Evolutionary conservation across 2,888 invertebrate species (phyloP), one percentile per base, ranked within the genome.

Genomic region (Ptychoptera contaminata): DNA sequence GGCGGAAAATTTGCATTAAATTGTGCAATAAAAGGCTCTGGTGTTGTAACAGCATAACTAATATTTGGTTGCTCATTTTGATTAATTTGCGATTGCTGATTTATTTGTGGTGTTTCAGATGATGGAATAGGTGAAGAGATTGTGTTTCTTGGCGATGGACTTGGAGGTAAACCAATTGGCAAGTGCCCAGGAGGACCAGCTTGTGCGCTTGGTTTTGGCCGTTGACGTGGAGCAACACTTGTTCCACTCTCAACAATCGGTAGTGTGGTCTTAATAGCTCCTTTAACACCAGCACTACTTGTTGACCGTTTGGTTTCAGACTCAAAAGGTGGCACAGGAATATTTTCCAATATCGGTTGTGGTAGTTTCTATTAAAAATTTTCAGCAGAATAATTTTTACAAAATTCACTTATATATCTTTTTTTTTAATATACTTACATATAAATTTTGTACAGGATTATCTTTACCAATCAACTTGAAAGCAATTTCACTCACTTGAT

Each of bases 391-490:
- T n/a, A 37, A 39, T 30, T 42, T 15, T 42, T 14, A 32, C 42
- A 35, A 37, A 14, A 38, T 35, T 31, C 16, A 16, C 35, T 42
- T 12, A 34, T 40, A 40, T 40, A 16, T 36, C 41, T 34, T 38
- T 11, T 32, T 34, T 36, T 38, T 39, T 34, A 44, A 38, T 37
- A 39, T 30, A 67, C 73, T 69, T 65, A 80, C 80, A 64, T 82
- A 76, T 65, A 86, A 70, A 71, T 88, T 87, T 62, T 78, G 78
- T 49, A 88, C 79, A 45, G 85, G 84, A 67, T 79, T 81, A 40
- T 81, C 78, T 61, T 76, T 79, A 48, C 79, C 78, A 46, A 71
- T 61, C 51, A 85, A 61, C 52, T 72, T 71, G 62, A 85, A 87
- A 46, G 84, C 81, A 52, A 82, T 67, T 56, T 71, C 71, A 51